Percentiles rank a stretch among this genome's conserved stretches.
These are phyloP conservation scores for Microtus obscurus DNA, from an alignment of 2,797 vertebrate genomes.

Conservation along the genomic window DNA sequence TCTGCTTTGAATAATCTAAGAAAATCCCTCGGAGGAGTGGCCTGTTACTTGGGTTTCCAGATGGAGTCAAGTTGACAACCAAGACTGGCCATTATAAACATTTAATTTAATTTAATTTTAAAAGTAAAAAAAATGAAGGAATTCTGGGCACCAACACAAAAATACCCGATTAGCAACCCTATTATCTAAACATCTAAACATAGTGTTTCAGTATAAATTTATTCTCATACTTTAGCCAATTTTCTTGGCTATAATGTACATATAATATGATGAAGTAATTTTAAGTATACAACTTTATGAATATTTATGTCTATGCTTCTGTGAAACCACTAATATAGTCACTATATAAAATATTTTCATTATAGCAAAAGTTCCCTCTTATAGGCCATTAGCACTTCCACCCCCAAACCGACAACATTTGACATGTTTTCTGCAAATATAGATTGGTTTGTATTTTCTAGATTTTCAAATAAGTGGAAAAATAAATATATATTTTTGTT, in stretches of 20 bases:
- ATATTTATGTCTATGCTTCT: background rate
- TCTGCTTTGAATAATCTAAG: background rate
- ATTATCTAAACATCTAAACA: constrained; percentile 16
- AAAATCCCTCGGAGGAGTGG: background rate
- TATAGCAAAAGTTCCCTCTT: background rate
- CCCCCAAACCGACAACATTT: background rate
- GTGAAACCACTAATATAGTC: background rate
- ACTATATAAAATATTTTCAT: constrained; percentile 27
- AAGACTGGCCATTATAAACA: background rate
- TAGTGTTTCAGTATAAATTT: background rate
- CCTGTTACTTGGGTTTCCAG: background rate
- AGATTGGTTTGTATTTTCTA: background rate
- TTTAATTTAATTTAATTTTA: background rate
- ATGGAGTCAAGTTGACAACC: background rate
- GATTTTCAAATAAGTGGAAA: constrained; percentile 27
- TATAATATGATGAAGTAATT: background rate
- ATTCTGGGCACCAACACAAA: background rate
- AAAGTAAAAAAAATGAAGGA: background rate
- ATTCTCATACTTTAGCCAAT: background rate
- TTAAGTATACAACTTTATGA: background rate
- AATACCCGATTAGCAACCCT: background rate
- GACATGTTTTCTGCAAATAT: background rate
- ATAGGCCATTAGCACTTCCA: background rate
- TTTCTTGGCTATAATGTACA: background rate
- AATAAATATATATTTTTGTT: background rate